Evolutionary conservation across 1,140 invertebrate species (phyloP), one percentile per base, ranked within the genome.

Genomic region (Spodoptera litura): DNA sequence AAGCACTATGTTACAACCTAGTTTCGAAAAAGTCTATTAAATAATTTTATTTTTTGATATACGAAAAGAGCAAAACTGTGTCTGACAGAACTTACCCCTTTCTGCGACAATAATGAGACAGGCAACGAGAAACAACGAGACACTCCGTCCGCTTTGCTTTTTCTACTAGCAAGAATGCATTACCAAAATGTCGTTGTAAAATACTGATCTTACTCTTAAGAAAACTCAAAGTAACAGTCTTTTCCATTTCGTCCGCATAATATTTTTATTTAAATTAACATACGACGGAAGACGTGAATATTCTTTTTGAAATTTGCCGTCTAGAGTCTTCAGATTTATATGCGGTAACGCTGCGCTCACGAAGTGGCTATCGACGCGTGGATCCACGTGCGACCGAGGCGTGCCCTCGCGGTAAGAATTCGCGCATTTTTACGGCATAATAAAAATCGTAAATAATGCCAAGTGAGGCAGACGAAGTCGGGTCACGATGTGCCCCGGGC

Each of bases 391-490:
- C 87, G 87, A 87, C 85, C 78, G 82, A 86, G 85, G 89, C 91
- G 85, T 89, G 89, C 84, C 86, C 77, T 78, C 85, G 72, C 78
- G 25, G 84, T 88, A 91, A 91, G 88, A 88, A 90, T 91, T 91
- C 86, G 89, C 89, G 85, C 88, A 88, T 92, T 93, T 92, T 93
- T 92, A 92, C 88, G 83, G 81, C 87, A 87, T 89, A 90, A 91
- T 93, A 93, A 91, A 93, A 92, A 92, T 91, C 87, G 88, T 91
- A 90, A 89, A 91, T 90, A 93, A 91, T 87, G 81, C 86, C 83
- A 85, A 85, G 85, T 88, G 84, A 89, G 81, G 82, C 87, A 79
- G 81, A 86, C 86, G 82, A 78, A 87, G 88, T 82, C 87, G 80
- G 89, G 92, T 93, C 92, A 93, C 92, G 92, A 93, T 83, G 82